Conservation (phyloP, 2,113 vertebrate genomes). For the Sterna hirundo region DNA sequence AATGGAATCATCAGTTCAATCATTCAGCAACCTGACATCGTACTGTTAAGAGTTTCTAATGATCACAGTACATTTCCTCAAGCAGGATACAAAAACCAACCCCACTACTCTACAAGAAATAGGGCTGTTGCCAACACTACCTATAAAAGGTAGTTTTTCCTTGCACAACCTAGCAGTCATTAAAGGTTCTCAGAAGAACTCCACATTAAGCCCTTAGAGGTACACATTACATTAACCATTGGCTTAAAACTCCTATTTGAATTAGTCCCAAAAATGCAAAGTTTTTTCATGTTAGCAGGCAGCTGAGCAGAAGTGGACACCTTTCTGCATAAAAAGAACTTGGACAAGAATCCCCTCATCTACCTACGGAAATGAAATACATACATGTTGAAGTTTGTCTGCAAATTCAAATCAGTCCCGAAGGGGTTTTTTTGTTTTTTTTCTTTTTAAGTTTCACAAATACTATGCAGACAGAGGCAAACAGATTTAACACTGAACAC, state of each 20-base stretch:
- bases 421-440: background rate
- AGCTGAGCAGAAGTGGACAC: background rate
- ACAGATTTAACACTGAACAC: background rate
- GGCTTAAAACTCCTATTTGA: background rate
- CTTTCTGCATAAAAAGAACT: background rate
- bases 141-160: background rate
- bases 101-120: background rate
- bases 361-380: background rate
- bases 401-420: background rate
- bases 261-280: background rate
- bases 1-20: background rate
- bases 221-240: background rate
- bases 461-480: background rate
- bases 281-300: background rate
- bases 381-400: background rate
- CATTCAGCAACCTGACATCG: background rate
- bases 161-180: background rate
- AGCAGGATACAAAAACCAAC: background rate
- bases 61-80: background rate
- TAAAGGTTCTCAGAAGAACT: background rate
- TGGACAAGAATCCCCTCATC: background rate
- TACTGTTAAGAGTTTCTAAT: background rate
- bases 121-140: background rate
- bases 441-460: background rate
- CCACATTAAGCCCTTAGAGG: background rate